Percentiles rank a stretch among this genome's conserved stretches.
Conservation (phyloP, 2,797 vertebrate genomes). For the Pseudochaenichthys georgianus region DNA sequence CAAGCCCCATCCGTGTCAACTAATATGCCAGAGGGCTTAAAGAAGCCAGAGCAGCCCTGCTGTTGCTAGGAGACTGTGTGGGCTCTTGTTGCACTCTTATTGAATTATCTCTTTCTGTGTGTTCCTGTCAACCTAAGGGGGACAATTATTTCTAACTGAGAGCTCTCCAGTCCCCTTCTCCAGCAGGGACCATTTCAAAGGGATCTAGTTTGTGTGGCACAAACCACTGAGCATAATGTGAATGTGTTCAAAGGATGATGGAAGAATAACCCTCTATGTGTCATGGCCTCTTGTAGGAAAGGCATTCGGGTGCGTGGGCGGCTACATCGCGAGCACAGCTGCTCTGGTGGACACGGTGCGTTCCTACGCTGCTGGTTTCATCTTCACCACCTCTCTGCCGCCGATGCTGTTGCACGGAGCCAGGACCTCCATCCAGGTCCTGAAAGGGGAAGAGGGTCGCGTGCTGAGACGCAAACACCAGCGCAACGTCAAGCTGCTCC, state of each 20-base stretch:
- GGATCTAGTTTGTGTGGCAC: not conserved
- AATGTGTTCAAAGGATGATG: not conserved
- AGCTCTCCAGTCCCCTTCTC: conserved; percentile 4
- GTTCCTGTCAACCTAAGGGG: conserved; percentile 52
- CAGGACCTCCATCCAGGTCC: conserved; percentile 88
- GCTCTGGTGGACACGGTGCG: conserved; percentile 91
- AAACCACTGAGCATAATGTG: not conserved
- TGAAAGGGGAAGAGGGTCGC: conserved; percentile 91
- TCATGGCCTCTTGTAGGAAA: conserved; percentile 83
- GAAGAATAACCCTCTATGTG: not conserved
- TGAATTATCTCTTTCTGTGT: conserved; percentile 65
- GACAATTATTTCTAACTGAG: conserved; percentile 43
- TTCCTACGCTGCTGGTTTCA: conserved; percentile 93
- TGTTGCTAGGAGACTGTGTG: conserved; percentile 81
- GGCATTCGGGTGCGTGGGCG: conserved; percentile 92
- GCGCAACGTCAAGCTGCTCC: conserved; percentile 94
- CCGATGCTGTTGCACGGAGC: conserved; percentile 96
- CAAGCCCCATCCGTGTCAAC: conserved; percentile 56
- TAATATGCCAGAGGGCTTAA: conserved; percentile 57
- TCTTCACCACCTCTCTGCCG: conserved; percentile 95
- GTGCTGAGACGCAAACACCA: conserved; percentile 93
- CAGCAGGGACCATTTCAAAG: conserved; percentile 32
- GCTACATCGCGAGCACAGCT: conserved; percentile 90
- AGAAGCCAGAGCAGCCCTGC: conserved; percentile 57
- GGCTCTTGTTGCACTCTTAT: conserved; percentile 63